Percentiles rank a stretch among this genome's conserved stretches.
Conservation (phyloP, 2,113 vertebrate genomes). For the Muscicapa adusta region DNA sequence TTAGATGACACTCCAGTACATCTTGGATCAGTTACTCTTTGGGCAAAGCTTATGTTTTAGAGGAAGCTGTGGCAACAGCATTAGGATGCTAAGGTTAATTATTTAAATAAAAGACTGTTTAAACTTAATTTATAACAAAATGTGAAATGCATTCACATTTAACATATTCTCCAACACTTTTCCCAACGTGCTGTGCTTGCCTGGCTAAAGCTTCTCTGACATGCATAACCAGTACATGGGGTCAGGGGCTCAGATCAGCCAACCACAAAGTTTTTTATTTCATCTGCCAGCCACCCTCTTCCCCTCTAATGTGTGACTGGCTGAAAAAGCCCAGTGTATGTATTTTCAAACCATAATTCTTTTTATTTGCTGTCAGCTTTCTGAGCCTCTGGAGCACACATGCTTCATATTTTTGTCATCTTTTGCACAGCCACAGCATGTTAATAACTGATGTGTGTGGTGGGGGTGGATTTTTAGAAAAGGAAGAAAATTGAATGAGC, state of each 20-base stretch:
- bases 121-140: background rate
- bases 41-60: background rate
- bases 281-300: background rate
- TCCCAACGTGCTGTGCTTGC: accelerated
- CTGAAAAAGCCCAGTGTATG: background rate
- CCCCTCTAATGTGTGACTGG: background rate
- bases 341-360: background rate
- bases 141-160: background rate
- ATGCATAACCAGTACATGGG: background rate
- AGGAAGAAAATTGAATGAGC: background rate
- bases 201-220: background rate
- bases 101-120: background rate
- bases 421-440: background rate
- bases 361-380: constrained; percentile 25
- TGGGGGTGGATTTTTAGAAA: background rate
- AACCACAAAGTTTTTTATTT: background rate
- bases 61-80: background rate
- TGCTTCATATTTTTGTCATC: constrained; percentile 27
- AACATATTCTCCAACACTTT: background rate
- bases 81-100: background rate
- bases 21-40: background rate
- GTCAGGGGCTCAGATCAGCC: background rate
- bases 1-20: background rate
- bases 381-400: constrained; percentile 20
- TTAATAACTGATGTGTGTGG: background rate